Evolutionary conservation across 2,113 vertebrate species (phyloP).

Genomic region (Phodopus roborovskii): DNA sequence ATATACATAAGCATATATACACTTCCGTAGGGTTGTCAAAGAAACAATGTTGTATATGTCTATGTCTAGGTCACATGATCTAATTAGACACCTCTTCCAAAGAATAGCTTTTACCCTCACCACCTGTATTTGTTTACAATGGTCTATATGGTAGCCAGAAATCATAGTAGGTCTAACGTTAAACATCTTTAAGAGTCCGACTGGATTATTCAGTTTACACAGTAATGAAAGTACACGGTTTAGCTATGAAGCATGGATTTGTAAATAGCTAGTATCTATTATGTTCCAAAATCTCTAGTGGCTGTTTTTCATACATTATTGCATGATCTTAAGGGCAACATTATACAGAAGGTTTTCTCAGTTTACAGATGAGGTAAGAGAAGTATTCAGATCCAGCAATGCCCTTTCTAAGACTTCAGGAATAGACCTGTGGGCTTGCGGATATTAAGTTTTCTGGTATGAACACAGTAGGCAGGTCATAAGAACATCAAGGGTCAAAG

Average conservation of each 20-base stretch:
- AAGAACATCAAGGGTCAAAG: background rate
- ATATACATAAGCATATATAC: background rate
- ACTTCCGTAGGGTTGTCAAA: background rate
- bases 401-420: background rate
- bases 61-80: background rate
- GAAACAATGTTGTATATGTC: background rate
- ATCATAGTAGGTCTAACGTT: background rate
- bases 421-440: background rate
- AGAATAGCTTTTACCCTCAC: background rate
- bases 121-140: background rate
- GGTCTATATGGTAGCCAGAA: background rate
- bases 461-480: background rate
- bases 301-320: background rate
- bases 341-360: background rate
- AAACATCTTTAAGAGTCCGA: background rate
- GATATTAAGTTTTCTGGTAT: background rate
- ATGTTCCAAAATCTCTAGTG: background rate
- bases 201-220: background rate
- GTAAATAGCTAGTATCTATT: background rate
- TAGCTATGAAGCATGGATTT: background rate
- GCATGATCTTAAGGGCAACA: background rate
- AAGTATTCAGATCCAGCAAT: background rate
- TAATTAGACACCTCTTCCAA: background rate
- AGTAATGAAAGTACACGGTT: background rate
- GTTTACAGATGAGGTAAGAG: background rate